These are phyloP conservation scores for Drosophila elegans DNA, from an alignment of 1,140 invertebrate genomes.

Conservation along the genomic window DNA sequence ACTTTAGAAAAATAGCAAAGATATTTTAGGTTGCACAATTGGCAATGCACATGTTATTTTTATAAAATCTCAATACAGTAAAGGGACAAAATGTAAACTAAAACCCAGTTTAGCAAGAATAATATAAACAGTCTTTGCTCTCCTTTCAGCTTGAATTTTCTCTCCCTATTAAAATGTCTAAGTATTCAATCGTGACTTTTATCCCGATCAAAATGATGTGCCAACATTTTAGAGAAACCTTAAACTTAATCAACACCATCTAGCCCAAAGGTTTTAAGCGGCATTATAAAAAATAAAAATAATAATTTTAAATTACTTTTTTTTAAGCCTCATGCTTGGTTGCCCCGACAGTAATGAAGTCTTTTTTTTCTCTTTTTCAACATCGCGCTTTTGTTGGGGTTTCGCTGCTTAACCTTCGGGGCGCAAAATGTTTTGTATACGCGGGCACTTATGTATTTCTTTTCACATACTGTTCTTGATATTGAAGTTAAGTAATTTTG, in stretches of 20 bases:
- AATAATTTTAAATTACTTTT: conserved; percentile 62
- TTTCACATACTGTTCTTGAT: conserved; percentile 14
- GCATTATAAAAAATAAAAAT: conserved; percentile 54
- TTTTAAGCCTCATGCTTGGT: conserved; percentile 60
- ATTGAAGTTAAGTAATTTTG: too few species aligned
- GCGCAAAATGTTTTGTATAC: conserved; percentile 58
- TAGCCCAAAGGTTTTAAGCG: conserved; percentile 21
- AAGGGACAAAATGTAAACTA: background rate
- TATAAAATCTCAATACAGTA: background rate
- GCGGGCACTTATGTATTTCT: conserved; percentile 36
- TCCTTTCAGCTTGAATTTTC: background rate
- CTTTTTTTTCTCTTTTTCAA: conserved; percentile 30
- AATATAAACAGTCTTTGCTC: background rate
- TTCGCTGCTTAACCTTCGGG: conserved; percentile 67
- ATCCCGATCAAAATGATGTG: conserved; percentile 46
- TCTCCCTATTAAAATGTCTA: background rate
- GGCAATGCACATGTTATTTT: background rate
- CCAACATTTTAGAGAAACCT: conserved; percentile 31
- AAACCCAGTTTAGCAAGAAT: conserved; percentile 16
- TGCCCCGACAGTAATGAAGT: conserved; percentile 53
- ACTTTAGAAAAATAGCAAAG: too few species aligned
- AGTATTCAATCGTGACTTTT: conserved; percentile 22
- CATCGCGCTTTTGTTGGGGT: conserved; percentile 42
- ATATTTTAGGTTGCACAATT: conserved; percentile 5
- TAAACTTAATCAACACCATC: conserved; percentile 42